Percentiles rank a stretch among this genome's conserved stretches.
Conservation (phyloP, 2,113 vertebrate species). For the Cervus canadensis region DNA sequence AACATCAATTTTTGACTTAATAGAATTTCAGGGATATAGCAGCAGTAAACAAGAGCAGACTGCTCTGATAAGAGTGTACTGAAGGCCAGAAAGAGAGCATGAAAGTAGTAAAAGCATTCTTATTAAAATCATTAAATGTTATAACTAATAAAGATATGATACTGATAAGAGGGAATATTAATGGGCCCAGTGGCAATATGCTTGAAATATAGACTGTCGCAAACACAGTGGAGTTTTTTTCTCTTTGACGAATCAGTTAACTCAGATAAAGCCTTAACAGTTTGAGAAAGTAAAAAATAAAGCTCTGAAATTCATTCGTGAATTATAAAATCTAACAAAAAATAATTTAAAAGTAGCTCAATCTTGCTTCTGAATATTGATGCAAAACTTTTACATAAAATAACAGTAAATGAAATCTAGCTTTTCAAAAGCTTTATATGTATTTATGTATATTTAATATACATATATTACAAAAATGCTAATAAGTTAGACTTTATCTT, state of each 20-base stretch:
- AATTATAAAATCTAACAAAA: not conserved
- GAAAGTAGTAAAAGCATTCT: not conserved
- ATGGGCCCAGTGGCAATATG: not conserved
- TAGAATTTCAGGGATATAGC: not conserved
- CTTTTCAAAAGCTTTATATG: not conserved
- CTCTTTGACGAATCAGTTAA: not conserved
- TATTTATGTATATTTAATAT: not conserved
- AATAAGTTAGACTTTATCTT: not conserved
- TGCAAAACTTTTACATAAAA: slow-evolving; percentile 13
- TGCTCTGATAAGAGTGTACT: not conserved
- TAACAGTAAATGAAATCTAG: not conserved
- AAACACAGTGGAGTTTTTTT: not conserved
- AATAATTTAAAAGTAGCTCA: not conserved
- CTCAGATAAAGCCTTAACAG: not conserved
- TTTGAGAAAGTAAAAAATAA: not conserved
- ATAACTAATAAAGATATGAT: not conserved
- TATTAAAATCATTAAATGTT: not conserved
- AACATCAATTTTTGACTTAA: not conserved
- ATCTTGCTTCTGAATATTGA: not conserved
- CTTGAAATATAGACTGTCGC: not conserved
- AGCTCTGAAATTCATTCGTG: not conserved
- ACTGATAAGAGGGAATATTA: not conserved
- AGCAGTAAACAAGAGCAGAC: not conserved
- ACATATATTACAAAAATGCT: not conserved
- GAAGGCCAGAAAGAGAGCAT: not conserved